These are phyloP conservation scores for Tor tambroides DNA, from an alignment of 2,113 vertebrate genomes.

Conservation along the genomic window DNA sequence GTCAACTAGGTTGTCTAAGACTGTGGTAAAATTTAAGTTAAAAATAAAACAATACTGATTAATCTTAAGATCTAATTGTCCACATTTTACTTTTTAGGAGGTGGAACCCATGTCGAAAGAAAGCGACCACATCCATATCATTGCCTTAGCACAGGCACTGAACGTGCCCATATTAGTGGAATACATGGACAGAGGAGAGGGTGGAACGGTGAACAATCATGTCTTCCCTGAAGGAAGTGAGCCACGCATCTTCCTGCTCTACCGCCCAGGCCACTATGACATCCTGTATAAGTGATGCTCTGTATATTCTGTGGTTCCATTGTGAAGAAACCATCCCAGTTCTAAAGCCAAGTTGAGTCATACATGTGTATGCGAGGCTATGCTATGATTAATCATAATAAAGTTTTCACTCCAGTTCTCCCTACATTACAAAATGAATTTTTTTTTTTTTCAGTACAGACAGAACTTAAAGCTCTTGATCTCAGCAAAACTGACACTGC, in stretches of 20 bases:
- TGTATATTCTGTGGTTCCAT: slow-evolving; percentile 30
- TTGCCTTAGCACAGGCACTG: slow-evolving; percentile 91
- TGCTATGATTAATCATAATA: slow-evolving; percentile 61
- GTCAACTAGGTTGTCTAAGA: too few species aligned
- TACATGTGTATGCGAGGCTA: slow-evolving; percentile 68
- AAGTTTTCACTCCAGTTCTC: slow-evolving; percentile 51
- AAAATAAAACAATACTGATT: too few species aligned
- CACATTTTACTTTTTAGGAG: slow-evolving; percentile 68
- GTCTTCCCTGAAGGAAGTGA: slow-evolving; percentile 90
- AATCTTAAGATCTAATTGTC: background rate
- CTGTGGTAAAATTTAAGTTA: too few species aligned
- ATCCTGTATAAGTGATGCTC: slow-evolving; percentile 89
- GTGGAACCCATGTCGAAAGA: slow-evolving; percentile 93
- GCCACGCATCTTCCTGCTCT: slow-evolving; percentile 91
- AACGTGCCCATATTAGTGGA: slow-evolving; percentile 90
- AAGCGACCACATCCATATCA: slow-evolving; percentile 97
- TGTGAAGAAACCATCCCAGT: slow-evolving; percentile 49
- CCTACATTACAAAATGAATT: slow-evolving; percentile 46
- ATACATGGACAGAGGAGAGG: slow-evolving; percentile 95
- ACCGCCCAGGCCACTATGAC: slow-evolving; percentile 94
- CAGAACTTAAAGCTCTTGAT: slow-evolving; percentile 31
- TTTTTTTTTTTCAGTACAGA: slow-evolving; percentile 61
- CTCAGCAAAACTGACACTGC: slow-evolving; percentile 69
- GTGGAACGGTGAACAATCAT: slow-evolving; percentile 90
- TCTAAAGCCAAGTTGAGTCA: slow-evolving; percentile 65